Evolutionary conservation across 2,797 vertebrate genomes (phyloP), one percentile per base, ranked within the genome.

Genomic region (Perodicticus potto): DNA sequence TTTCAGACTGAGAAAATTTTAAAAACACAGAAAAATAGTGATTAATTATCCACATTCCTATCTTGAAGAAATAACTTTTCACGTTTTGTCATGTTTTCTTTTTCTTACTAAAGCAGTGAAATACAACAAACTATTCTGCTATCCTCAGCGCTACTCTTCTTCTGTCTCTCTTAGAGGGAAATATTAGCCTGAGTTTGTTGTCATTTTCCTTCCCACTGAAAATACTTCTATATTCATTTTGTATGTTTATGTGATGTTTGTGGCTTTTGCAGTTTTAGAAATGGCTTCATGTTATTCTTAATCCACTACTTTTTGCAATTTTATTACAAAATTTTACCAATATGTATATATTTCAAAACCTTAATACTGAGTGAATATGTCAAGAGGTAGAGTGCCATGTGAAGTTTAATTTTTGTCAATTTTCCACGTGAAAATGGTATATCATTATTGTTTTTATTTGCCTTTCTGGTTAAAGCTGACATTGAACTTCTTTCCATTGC

Each of bases 21-120:
- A 77, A 67, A 67, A 67, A 73, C 59, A 82, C 4, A 29, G 6
- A 27, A 27, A 63, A 82, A 77, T 73, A 69, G 32, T 53, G 16
- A 74, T 81, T 88, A 72, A 70, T 40, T 90, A n/a, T 49, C 25
- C 20, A 53, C 16, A 32, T 85, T 95, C 5, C 67, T 77, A 12
- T 76, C n/a, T 83, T 12, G 53, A 76, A 90, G 16, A 77, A 96
- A 86, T 74, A 89, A 85, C 23, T n/a, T 49, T 86, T 76, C 32
- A 45, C 20, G 11, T 74, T 70, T 63, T 88, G 19, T 37, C 22
- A 11, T 84, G 22, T 73, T 91, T 94, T 86, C 40, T 87, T 77
- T 92, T 40, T 67, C 32, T 95, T 78, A 88, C 29, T 69, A 85
- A 77, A 73, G 45, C 72, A 76, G 57, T 73, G 20, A 94, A 69